phyloP scores from a whole-genome alignment of 2,888 invertebrate genomes.

The Saturnia pavonia region DNA sequence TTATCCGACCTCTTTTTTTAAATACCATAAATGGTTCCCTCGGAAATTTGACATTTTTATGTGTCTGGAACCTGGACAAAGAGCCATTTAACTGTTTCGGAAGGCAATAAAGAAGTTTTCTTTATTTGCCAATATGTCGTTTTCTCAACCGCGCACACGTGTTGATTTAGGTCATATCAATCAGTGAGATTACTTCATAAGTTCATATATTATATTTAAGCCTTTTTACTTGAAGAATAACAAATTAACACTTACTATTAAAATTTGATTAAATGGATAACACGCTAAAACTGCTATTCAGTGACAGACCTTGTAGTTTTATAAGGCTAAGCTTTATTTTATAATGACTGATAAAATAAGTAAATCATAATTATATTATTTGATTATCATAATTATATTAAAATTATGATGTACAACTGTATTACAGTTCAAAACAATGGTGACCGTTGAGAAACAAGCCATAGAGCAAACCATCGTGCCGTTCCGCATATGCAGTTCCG shows the following conservation, averaged over 20 bases:
- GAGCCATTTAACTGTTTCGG: slow-evolving; percentile 62
- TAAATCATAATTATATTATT: no score
- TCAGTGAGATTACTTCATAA: not conserved
- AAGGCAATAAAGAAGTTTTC: slow-evolving; percentile 61
- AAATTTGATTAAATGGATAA: not conserved
- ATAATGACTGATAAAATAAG: not conserved
- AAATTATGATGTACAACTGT: no score
- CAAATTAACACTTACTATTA: not conserved
- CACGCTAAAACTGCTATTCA: not conserved
- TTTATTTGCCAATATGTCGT: slow-evolving; percentile 52
- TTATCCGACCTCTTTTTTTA: slow-evolving; percentile 46
- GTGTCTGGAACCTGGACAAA: slow-evolving; percentile 70
- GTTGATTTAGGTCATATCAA: slow-evolving; percentile 54
- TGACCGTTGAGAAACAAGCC: not conserved
- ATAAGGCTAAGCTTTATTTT: not conserved
- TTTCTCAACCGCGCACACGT: slow-evolving; percentile 52
- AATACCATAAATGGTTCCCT: slow-evolving; percentile 55
- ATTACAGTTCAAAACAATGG: not conserved
- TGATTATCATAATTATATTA: no score
- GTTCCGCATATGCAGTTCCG: not conserved
- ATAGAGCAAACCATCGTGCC: not conserved
- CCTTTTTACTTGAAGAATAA: not conserved
- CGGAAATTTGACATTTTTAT: slow-evolving; percentile 66
- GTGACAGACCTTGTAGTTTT: not conserved
- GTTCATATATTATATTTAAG: not conserved